Evolutionary conservation across 2,113 vertebrate species (phyloP).

Genomic region (Pica pica): DNA sequence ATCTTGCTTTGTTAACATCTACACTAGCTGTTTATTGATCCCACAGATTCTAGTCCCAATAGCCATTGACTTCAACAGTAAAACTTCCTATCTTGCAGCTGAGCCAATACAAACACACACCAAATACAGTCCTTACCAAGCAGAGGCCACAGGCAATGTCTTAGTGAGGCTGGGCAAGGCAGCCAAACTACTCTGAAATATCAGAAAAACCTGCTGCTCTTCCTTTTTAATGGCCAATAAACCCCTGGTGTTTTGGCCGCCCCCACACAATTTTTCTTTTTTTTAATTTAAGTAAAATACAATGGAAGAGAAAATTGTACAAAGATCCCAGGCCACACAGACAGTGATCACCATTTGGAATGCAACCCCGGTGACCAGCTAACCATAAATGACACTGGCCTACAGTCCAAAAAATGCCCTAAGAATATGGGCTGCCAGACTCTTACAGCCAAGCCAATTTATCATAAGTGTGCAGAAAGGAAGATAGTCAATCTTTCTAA

Average conservation of each 20-base stretch:
- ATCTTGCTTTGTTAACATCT: background rate
- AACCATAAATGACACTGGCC: background rate
- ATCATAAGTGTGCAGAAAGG: background rate
- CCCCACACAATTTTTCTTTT: rapidly evolving
- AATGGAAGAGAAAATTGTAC: background rate
- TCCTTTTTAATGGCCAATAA: background rate
- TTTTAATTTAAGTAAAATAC: background rate
- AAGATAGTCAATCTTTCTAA: background rate
- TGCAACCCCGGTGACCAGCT: background rate
- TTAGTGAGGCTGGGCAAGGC: background rate
- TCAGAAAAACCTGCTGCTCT: background rate
- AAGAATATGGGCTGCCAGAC: background rate
- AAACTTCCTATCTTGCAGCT: background rate
- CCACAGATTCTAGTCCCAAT: background rate
- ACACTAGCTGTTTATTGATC: background rate
- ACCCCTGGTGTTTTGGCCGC: background rate
- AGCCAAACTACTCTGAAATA: background rate
- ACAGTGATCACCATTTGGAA: background rate
- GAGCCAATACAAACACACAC: background rate
- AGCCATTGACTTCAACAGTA: background rate
- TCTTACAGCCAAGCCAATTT: background rate
- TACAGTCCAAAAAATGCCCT: background rate
- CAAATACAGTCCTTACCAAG: background rate
- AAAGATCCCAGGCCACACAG: background rate
- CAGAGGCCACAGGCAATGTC: background rate